phyloP scores from a whole-genome alignment of 92 coral and sea anemone species.

The Pocillopora meandrina region DNA sequence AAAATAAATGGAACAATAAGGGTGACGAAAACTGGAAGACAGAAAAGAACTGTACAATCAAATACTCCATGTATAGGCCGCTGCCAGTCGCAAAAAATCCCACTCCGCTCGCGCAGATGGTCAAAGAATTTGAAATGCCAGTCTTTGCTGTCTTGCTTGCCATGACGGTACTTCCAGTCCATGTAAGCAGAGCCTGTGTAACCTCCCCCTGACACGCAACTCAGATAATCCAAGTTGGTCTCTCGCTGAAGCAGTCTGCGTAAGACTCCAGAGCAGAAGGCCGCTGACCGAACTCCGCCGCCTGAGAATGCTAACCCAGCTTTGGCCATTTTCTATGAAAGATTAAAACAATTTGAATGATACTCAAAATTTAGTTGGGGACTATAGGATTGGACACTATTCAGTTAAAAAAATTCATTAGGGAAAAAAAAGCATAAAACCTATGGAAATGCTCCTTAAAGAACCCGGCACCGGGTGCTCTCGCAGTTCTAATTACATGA shows the following conservation, averaged over 20 bases:
- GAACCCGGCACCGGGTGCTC: too few species aligned
- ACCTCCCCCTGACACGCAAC: conserved; percentile 77
- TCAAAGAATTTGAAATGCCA: conserved; percentile 64
- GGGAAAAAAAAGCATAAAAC: too few species aligned
- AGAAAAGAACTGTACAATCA: conserved; percentile 30
- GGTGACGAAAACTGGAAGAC: conserved; percentile 17
- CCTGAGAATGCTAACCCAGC: conserved; percentile 68
- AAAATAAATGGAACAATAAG: conserved; percentile 42
- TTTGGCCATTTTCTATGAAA: not conserved
- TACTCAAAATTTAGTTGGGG: too few species aligned
- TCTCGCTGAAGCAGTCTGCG: conserved; percentile 57
- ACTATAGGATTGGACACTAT: too few species aligned
- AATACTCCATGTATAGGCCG: conserved; percentile 49
- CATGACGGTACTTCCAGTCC: conserved; percentile 69
- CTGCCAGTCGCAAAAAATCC: conserved; percentile 57
- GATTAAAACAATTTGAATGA: too few species aligned
- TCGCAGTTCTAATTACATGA: too few species aligned
- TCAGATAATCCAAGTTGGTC: conserved; percentile 53
- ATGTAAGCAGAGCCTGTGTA: conserved; percentile 59
- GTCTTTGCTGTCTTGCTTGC: conserved; percentile 40
- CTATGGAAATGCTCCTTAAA: too few species aligned
- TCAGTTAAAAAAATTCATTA: too few species aligned
- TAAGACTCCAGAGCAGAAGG: conserved; percentile 64
- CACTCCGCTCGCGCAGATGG: conserved; percentile 49
- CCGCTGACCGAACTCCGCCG: conserved; percentile 73